These are phyloP conservation scores for Perizoma flavofasciatum DNA, from an alignment of 2,888 invertebrate genomes.

Conservation along the genomic window DNA sequence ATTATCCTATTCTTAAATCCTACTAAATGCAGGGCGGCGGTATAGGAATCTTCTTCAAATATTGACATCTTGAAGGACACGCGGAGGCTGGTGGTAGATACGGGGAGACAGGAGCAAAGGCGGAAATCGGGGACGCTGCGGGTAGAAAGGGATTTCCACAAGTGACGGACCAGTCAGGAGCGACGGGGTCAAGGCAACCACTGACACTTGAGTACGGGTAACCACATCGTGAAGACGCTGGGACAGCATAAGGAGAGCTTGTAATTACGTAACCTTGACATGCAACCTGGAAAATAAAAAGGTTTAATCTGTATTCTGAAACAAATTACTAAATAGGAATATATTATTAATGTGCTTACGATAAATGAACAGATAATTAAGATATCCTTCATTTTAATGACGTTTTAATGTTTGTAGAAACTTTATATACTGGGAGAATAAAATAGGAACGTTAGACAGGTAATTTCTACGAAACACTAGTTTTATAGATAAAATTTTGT, in stretches of 20 bases:
- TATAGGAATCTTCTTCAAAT: conserved; percentile 63
- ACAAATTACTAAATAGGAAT: background rate
- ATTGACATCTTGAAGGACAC: conserved; percentile 50
- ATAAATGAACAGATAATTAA: conserved; percentile 7
- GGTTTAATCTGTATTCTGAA: background rate
- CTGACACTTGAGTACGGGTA: background rate
- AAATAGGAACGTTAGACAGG: no score
- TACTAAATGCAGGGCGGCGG: conserved; percentile 63
- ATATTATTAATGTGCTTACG: conserved; percentile 12
- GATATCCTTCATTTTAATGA: conserved; percentile 13
- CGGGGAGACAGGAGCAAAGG: conserved; percentile 45
- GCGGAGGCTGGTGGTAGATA: conserved; percentile 46
- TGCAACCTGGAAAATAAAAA: conserved; percentile 9
- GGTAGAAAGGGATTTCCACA: conserved; percentile 37
- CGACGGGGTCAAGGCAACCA: background rate
- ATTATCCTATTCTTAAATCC: background rate
- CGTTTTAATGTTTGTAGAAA: no score
- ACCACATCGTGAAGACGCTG: conserved; percentile 6
- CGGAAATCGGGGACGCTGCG: conserved; percentile 58
- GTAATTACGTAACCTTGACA: conserved; percentile 8
- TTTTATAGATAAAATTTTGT: background rate
- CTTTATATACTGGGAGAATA: no score
- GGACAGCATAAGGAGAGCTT: background rate
- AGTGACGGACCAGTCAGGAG: background rate
- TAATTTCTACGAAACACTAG: conserved; percentile 2